A percentile compares a stretch with the other conserved stretches of the same genome.
Conservation (phyloP, 2,888 invertebrate species). For the Rhingia campestris region DNA sequence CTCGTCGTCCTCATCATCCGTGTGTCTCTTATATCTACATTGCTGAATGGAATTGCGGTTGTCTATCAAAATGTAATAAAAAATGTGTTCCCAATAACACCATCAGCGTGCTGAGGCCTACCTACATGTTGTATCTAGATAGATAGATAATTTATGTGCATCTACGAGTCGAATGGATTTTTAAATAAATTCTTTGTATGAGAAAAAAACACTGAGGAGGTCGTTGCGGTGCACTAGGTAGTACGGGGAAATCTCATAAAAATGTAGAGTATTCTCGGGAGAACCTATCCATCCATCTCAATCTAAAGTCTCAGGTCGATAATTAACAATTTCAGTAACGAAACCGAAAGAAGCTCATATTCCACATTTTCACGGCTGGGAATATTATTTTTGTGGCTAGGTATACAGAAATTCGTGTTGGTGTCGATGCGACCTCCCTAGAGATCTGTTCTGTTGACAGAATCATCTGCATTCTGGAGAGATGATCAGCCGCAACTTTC, state of each 20-base stretch:
- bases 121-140: neutral
- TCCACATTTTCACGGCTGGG: constrained; percentile 30
- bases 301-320: constrained; percentile 47
- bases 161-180: constrained; percentile 12
- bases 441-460: constrained; percentile 33
- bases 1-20: constrained; percentile 5
- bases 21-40: neutral
- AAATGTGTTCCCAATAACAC: constrained; percentile 47
- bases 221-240: constrained; percentile 21
- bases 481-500: constrained; percentile 21
- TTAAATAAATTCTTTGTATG: constrained; percentile 35
- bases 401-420: constrained; percentile 4
- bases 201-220: constrained; percentile 52
- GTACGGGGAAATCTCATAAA: constrained; percentile 69
- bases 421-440: constrained; percentile 44
- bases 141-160: constrained; percentile 1
- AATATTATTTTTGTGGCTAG: constrained; percentile 10
- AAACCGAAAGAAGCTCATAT: constrained; percentile 40
- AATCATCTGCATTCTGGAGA: constrained; percentile 20
- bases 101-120: neutral
- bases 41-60: constrained; percentile 59
- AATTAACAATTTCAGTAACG: constrained; percentile 52
- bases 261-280: constrained; percentile 43
- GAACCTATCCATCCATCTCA: constrained; percentile 40
- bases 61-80: constrained; percentile 67